Conservation (phyloP, 2,888 invertebrate species). For the Flabesymbios commensalis region DNA sequence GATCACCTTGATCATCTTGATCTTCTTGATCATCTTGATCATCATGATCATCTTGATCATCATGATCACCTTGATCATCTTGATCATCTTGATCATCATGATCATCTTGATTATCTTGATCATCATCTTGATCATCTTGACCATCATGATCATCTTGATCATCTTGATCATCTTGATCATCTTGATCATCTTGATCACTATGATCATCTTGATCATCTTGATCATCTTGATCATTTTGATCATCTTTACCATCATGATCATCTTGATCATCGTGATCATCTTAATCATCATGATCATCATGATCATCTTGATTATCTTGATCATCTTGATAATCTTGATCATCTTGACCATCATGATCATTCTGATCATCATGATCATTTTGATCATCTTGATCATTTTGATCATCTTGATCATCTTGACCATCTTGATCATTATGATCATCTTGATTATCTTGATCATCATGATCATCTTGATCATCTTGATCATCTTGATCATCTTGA, state of each 20-base stretch:
- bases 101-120: background rate
- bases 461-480: background rate
- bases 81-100: background rate
- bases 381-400: too few relatives aligned
- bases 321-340: too few relatives aligned
- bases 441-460: too few relatives aligned
- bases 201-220: background rate
- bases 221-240: background rate
- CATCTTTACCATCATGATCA: background rate
- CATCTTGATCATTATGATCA: too few relatives aligned
- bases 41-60: constrained; percentile 2
- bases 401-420: too few relatives aligned
- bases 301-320: too few relatives aligned
- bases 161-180: background rate
- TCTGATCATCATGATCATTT: too few relatives aligned
- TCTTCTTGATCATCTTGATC: background rate
- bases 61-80: background rate
- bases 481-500: background rate
- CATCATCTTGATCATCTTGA: background rate
- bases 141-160: background rate
- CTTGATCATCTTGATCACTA: background rate
- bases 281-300: too few relatives aligned
- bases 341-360: too few relatives aligned
- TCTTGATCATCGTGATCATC: background rate
- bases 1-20: background rate